Base-by-base conservation (phyloP, 2,888 invertebrate species). In the Ceratothoa steindachneri region DNA sequence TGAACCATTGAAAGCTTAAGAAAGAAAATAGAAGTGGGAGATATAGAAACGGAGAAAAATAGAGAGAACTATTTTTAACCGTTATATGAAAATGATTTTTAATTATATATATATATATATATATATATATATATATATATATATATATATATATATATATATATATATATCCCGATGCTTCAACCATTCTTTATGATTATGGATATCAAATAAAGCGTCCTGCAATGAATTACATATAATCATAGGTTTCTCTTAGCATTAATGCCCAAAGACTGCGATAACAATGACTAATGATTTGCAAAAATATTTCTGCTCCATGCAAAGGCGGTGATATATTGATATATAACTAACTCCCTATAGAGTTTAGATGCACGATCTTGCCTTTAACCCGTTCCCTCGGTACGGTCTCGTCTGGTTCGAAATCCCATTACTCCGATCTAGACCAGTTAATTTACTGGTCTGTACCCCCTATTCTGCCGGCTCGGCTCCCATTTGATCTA, bases 101-200 rank as follows among this genome's bases (percentile, higher is more conserved):
- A 67, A 28, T 28, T 3, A 67, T 67, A 67, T 28, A 67, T 28
- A 67, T 67, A 67, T 67, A 67, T 67, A 67, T 67, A 28, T 28
- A 67, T 67, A 67, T 30, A 67, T 30, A 67, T 31, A 67, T 15
- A 65, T n/a, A 65, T 65, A 67, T 3, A 67, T 67, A 28, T 67
- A 67, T 67, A 67, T 3, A 67, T 67, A 67, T 28, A 67, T 28
- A 67, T 67, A 67, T 67, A 67, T 67, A 67, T 67, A 28, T 28
- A 67, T 67, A 67, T 30, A 67, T 30, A 67, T 31, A 67, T 15
- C n/a, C n/a, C n/a, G n/a, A n/a, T n/a, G n/a, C n/a, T n/a, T n/a
- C n/a, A n/a, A n/a, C n/a, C n/a, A n/a, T 60, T 24, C 60, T 60
- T 24, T 41, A 41, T 41, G 41, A 41, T 41, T 41, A 41, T 41